Conservation (phyloP, 2,797 vertebrate species). For the Pterois miles region DNA sequence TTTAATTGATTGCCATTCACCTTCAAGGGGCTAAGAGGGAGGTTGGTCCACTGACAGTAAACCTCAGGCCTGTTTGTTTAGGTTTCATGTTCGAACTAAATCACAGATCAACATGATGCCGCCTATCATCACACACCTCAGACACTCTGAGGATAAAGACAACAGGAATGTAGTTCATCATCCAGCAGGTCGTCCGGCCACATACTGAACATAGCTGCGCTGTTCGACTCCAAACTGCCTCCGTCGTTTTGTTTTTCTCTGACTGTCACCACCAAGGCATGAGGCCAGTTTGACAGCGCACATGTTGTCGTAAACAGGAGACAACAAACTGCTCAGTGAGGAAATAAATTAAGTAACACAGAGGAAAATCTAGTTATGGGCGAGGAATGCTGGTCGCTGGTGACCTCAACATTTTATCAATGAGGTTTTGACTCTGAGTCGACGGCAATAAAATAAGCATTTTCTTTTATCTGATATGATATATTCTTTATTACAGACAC, state of each 20-base stretch:
- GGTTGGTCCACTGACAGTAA: background rate
- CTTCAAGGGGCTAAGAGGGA: slow-evolving; percentile 1
- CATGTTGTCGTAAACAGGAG: slow-evolving; percentile 1
- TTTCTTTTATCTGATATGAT: too few relatives aligned
- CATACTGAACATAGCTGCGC: slow-evolving; percentile 49
- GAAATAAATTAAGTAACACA: background rate
- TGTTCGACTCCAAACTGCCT: background rate
- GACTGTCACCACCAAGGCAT: background rate
- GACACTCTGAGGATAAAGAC: background rate
- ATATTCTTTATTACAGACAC: too few relatives aligned
- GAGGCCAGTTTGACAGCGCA: background rate
- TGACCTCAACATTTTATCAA: background rate
- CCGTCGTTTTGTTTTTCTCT: background rate
- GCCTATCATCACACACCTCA: background rate
- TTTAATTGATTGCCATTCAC: slow-evolving; percentile 15
- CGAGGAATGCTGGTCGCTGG: background rate
- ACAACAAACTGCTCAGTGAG: background rate
- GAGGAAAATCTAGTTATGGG: slow-evolving; percentile 21
- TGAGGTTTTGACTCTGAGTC: background rate
- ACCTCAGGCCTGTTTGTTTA: background rate
- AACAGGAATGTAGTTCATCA: slow-evolving; percentile 48
- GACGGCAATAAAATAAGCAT: too few relatives aligned
- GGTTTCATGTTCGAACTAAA: background rate
- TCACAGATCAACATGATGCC: background rate
- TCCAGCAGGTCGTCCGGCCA: background rate